phyloP scores from a whole-genome alignment of 2,113 vertebrate genomes.

The Carassius carassius region DNA sequence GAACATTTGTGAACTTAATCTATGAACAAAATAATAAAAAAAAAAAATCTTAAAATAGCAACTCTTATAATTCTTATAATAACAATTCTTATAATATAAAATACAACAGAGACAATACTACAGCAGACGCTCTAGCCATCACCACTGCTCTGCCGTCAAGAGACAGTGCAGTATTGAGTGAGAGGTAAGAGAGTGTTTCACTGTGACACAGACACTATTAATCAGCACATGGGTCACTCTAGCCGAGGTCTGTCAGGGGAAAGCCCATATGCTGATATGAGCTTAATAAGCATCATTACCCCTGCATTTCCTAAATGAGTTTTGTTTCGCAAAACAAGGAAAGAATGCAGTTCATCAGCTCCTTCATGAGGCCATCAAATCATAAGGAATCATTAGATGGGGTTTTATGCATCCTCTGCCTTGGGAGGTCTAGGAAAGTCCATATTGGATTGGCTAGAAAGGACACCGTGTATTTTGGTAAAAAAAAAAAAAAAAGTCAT shows the following conservation, averaged over 20 bases:
- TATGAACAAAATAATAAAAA: background rate
- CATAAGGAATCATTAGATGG: no score
- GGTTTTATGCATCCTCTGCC: no score
- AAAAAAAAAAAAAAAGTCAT: no score
- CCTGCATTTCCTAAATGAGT: constrained; percentile 42
- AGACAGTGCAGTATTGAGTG: background rate
- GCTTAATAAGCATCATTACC: constrained; percentile 41
- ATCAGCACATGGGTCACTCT: constrained; percentile 30
- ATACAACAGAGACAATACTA: background rate
- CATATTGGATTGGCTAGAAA: no score
- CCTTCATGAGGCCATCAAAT: no score
- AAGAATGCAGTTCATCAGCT: constrained; percentile 53
- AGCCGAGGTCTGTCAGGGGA: constrained; percentile 26
- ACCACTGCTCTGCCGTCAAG: background rate
- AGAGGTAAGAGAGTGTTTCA: background rate
- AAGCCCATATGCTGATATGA: constrained; percentile 40
- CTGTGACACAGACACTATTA: background rate
- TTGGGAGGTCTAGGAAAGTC: no score
- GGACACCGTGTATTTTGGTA: no score
- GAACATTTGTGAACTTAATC: background rate
- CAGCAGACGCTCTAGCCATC: background rate
- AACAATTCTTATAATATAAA: background rate
- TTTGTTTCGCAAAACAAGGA: constrained; percentile 28
- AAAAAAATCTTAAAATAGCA: no score
- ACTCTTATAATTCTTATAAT: no score